A percentile compares a stretch with the other conserved stretches of the same genome.
Conservation (phyloP, 2,888 invertebrate species). For the Andrena camellia region DNA sequence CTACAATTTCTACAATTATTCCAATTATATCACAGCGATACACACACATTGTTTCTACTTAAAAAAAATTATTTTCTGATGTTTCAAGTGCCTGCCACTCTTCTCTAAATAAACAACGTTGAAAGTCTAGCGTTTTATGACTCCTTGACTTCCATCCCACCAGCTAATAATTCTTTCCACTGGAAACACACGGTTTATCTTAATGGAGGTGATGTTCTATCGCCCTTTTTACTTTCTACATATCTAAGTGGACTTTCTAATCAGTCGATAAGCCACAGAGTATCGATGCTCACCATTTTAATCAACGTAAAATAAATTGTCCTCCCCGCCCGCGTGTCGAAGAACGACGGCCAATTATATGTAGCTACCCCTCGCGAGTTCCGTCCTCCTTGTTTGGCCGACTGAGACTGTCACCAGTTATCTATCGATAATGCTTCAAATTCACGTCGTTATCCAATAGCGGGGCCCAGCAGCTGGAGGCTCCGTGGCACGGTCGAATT, state of each 20-base stretch:
- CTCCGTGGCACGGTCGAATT: slow-evolving; percentile 43
- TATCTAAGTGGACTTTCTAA: not conserved
- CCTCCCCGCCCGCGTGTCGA: not conserved
- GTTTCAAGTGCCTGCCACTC: no score
- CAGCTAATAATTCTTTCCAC: no score
- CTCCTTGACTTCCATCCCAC: no score
- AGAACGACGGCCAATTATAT: not conserved
- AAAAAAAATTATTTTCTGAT: not conserved
- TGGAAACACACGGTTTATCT: no score
- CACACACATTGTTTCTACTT: not conserved
- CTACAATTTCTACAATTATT: not conserved
- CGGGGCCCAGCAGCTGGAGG: slow-evolving; percentile 50
- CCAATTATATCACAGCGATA: no score
- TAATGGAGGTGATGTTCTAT: no score
- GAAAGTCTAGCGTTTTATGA: no score
- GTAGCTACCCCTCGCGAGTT: not conserved
- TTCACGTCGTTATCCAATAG: slow-evolving; percentile 53
- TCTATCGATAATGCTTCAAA: slow-evolving; percentile 54
- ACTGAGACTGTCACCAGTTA: slow-evolving; percentile 38
- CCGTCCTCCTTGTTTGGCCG: slow-evolving; percentile 28
- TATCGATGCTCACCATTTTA: not conserved
- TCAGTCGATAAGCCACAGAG: not conserved
- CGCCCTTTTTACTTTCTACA: no score
- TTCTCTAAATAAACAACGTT: no score
- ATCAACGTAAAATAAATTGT: not conserved